Evolutionary conservation across 2,113 vertebrate species (phyloP).

Genomic region (Dromas ardeola): DNA sequence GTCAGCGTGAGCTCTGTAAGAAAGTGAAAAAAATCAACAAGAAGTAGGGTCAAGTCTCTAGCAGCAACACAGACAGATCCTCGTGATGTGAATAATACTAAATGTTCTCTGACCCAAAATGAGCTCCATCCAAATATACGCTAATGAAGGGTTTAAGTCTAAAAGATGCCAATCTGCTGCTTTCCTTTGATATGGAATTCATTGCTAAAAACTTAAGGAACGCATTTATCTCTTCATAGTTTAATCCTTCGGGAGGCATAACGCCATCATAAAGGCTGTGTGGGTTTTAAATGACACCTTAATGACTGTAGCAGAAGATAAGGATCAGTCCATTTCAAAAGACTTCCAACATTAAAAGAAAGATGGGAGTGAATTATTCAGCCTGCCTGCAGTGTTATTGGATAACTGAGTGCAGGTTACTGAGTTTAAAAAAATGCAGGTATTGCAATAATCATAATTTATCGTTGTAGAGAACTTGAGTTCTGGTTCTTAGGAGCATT

Average conservation of each 20-base stretch:
- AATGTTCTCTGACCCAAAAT: not conserved
- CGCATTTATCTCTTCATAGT: not conserved
- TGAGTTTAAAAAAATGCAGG: not conserved
- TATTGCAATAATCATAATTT: conserved; percentile 9
- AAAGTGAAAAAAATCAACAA: not conserved
- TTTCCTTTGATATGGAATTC: not conserved
- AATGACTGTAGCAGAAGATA: conserved; percentile 18
- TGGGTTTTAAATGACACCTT: conserved; percentile 33
- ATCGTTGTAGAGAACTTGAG: not conserved
- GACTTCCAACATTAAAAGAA: not conserved
- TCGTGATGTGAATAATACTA: not conserved
- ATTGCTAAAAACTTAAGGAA: not conserved
- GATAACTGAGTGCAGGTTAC: not conserved
- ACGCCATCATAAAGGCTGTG: not conserved
- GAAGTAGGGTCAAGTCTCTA: not conserved
- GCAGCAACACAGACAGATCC: not conserved
- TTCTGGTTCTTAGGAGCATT: not conserved
- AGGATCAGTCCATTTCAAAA: conserved; percentile 21
- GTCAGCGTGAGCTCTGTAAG: not conserved
- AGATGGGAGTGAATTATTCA: not conserved
- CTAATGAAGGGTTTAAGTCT: not conserved
- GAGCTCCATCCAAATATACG: not conserved
- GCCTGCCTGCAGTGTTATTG: not conserved
- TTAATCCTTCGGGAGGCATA: conserved; percentile 4
- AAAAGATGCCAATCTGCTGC: not conserved